Evolutionary conservation across 2,888 invertebrate species (phyloP).

Genomic region (Tachina fera): DNA sequence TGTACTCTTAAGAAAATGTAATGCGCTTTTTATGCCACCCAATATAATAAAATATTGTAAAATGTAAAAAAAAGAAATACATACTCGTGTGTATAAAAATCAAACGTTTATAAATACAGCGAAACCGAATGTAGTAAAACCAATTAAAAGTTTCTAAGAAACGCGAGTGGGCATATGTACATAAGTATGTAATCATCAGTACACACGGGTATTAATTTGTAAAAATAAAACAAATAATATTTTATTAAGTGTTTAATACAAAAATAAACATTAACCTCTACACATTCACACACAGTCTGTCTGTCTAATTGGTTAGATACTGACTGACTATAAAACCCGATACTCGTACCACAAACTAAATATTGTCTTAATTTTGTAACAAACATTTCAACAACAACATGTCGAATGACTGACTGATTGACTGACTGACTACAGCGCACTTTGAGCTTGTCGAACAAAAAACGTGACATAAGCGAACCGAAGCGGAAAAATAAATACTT

Average conservation of each 20-base stretch:
- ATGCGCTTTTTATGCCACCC: not conserved
- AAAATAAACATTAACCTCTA: not conserved
- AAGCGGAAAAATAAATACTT: not conserved
- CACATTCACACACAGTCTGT: not conserved
- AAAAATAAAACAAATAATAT: conserved; percentile 10
- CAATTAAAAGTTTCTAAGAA: not conserved
- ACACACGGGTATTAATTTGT: not conserved
- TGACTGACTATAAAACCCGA: not conserved
- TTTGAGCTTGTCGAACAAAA: not conserved
- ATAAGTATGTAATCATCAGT: not conserved
- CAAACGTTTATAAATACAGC: not conserved
- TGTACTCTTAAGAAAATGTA: not conserved
- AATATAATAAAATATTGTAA: not conserved
- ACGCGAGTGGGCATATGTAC: not conserved
- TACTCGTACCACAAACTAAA: not conserved
- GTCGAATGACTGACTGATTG: not conserved
- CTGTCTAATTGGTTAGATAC: conserved; percentile 4
- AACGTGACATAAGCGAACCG: not conserved
- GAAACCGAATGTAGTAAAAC: not conserved
- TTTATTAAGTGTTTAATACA: conserved; percentile 1
- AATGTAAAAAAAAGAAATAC: not conserved
- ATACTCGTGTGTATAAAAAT: too few species aligned
- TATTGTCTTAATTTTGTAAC: not conserved
- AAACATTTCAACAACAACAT: conserved; percentile 7
- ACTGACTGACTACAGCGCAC: not conserved